Percentiles rank a stretch among this genome's conserved stretches.
Evolutionary conservation across 2,888 invertebrate species (phyloP).

Genomic region (Apamea anceps): DNA sequence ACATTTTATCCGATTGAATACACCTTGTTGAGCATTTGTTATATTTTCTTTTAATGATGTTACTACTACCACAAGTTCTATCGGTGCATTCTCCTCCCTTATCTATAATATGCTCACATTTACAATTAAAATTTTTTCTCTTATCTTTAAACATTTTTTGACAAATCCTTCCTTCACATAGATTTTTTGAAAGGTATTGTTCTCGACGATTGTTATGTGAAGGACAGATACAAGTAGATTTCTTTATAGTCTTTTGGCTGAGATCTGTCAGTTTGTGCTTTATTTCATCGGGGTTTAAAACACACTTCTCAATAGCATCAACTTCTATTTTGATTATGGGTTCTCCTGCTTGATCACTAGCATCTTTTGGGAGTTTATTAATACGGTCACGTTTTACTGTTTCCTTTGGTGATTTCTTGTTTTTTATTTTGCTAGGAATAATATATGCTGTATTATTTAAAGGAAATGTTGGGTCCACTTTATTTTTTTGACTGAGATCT

Average conservation of each 20-base stretch:
- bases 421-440: no score
- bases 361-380: constrained; percentile 20
- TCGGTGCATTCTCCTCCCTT: constrained; percentile 67
- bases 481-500: no score
- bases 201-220: constrained; percentile 42
- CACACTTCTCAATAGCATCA: constrained; percentile 63
- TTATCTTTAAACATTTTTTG: constrained; percentile 47
- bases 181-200: constrained; percentile 10
- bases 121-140: constrained; percentile 64
- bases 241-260: constrained; percentile 1
- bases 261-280: constrained; percentile 61
- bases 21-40: constrained; percentile 5
- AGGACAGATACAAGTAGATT: constrained; percentile 61
- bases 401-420: not conserved
- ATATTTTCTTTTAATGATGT: not conserved
- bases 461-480: no score
- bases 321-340: constrained; percentile 72
- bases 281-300: constrained; percentile 69
- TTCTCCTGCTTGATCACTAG: constrained; percentile 46
- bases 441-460: no score
- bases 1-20: not conserved
- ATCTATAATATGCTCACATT: constrained; percentile 56
- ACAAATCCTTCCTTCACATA: constrained; percentile 43
- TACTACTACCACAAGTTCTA: constrained; percentile 59
- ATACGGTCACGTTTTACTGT: not conserved